Percentiles rank a stretch among this genome's conserved stretches.
Evolutionary conservation across 2,113 vertebrate genomes (phyloP).

Genomic region (Paralichthys olivaceus): DNA sequence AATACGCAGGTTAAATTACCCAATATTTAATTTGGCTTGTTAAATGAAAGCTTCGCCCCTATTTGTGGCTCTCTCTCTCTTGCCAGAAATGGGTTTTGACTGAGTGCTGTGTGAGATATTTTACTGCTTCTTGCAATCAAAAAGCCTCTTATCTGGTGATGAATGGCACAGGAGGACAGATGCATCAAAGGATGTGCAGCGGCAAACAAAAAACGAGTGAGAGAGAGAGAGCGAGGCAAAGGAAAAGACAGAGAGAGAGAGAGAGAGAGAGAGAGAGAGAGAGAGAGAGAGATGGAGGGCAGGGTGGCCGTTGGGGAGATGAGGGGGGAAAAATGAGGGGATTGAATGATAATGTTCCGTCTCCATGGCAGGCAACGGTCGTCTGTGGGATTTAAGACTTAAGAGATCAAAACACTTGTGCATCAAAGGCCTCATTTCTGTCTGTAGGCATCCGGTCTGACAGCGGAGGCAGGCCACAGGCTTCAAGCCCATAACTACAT

Average conservation of each 20-base stretch:
- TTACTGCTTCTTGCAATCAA: conserved; percentile 39
- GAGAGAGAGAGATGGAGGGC: background rate
- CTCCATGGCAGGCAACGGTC: conserved; percentile 51
- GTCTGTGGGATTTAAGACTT: conserved; percentile 70
- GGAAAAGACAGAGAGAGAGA: background rate
- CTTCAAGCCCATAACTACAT: conserved; percentile 47
- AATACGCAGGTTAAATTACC: conserved; percentile 12
- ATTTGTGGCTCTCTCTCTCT: background rate
- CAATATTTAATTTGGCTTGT: conserved; percentile 34
- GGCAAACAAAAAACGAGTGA: background rate
- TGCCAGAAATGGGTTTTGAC: conserved; percentile 48
- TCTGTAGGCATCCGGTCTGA: conserved; percentile 64
- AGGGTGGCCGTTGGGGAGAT: background rate
- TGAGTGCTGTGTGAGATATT: conserved; percentile 32
- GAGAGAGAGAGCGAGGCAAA: conserved; percentile 1
- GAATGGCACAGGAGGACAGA: conserved; percentile 51
- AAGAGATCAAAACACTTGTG: conserved; percentile 72
- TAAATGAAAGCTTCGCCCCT: conserved; percentile 40
- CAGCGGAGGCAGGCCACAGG: conserved; percentile 21
- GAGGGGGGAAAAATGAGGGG: conserved; percentile 27
- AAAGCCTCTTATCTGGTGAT: conserved; percentile 62
- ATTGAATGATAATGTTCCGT: conserved; percentile 59
- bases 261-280: background rate
- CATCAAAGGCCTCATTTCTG: conserved; percentile 73
- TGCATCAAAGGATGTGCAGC: conserved; percentile 45